phyloP scores from a whole-genome alignment of 2,113 vertebrate species.

The Melanotaenia duboulayi region DNA sequence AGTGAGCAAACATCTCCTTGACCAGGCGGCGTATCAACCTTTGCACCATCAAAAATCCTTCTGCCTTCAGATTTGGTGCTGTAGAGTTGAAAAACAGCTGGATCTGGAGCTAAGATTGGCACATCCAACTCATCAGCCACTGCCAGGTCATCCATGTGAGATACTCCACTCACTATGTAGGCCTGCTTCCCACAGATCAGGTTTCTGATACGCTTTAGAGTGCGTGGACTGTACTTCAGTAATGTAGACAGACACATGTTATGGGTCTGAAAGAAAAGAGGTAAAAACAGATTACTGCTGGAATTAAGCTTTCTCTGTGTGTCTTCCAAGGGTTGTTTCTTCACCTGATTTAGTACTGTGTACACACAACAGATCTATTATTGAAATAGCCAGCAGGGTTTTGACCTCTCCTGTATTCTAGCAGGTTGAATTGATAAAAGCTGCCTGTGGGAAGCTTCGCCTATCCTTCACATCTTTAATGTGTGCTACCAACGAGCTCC shows the following conservation, averaged over 20 bases:
- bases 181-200: slow-evolving; percentile 85
- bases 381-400: slow-evolving; percentile 92
- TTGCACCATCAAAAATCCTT: slow-evolving; percentile 81
- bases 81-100: slow-evolving; percentile 85
- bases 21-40: slow-evolving; percentile 85
- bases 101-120: slow-evolving; percentile 87
- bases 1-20: slow-evolving; percentile 79
- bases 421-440: slow-evolving; percentile 99
- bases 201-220: slow-evolving; percentile 83
- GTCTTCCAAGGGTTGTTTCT: slow-evolving; percentile 70
- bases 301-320: slow-evolving; percentile 28
- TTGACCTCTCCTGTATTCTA: slow-evolving; percentile 95
- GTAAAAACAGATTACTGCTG: slow-evolving; percentile 21
- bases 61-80: slow-evolving; percentile 88
- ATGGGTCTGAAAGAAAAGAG: slow-evolving; percentile 77
- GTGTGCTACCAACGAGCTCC: slow-evolving; percentile 91
- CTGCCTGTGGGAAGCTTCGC: slow-evolving; percentile 91
- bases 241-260: slow-evolving; percentile 89
- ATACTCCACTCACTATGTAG: slow-evolving; percentile 86
- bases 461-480: slow-evolving; percentile 97
- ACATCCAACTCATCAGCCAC: slow-evolving; percentile 88
- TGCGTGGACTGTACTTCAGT: slow-evolving; percentile 90
- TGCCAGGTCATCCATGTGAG: slow-evolving; percentile 87
- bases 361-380: slow-evolving; percentile 91
- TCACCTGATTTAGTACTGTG: slow-evolving; percentile 87